Evolutionary conservation across 2,797 vertebrate genomes (phyloP).

Genomic region (Amniataba percoides): DNA sequence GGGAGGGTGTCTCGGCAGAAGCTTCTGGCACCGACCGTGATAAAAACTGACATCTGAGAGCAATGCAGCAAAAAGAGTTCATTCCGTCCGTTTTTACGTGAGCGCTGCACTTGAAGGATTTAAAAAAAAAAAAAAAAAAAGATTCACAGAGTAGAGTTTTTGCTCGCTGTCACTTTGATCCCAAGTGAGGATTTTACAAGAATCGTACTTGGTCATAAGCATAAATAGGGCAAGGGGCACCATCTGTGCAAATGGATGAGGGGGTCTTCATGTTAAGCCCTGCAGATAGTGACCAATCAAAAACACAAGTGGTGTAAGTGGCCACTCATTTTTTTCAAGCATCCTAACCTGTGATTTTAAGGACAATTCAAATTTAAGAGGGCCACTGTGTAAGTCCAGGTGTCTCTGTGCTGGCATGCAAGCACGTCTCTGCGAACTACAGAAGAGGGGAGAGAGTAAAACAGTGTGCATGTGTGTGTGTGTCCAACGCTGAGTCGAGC

Average conservation of each 20-base stretch:
- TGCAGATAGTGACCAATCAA: slow-evolving; percentile 54
- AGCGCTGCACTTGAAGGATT: slow-evolving; percentile 50
- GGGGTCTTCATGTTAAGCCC: slow-evolving; percentile 55
- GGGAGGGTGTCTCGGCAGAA: slow-evolving; percentile 22
- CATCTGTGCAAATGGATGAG: slow-evolving; percentile 58
- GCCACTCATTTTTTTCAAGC: slow-evolving; percentile 41
- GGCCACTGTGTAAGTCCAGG: background rate
- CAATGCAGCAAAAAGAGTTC: slow-evolving; percentile 43
- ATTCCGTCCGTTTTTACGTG: slow-evolving; percentile 27
- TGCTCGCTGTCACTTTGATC: slow-evolving; percentile 49
- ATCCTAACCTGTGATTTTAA: slow-evolving; percentile 22
- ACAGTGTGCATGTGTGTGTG: slow-evolving; percentile 24
- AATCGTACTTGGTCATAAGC: slow-evolving; percentile 33
- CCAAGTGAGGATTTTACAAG: slow-evolving; percentile 49
- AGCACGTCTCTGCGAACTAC: slow-evolving; percentile 5
- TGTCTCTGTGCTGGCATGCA: slow-evolving; percentile 28
- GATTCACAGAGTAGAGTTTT: slow-evolving; percentile 22
- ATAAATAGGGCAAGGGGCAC: slow-evolving; percentile 47
- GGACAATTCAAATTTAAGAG: slow-evolving; percentile 29
- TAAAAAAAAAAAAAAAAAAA: slow-evolving; percentile 35
- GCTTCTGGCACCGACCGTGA: slow-evolving; percentile 40
- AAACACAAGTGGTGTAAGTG: slow-evolving; percentile 61
- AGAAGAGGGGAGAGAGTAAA: background rate
- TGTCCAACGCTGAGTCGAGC: slow-evolving; percentile 45
- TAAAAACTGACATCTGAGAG: slow-evolving; percentile 59